A percentile compares a stretch with the other conserved stretches of the same genome.
Conservation (phyloP, 2,888 invertebrate species). For the Clistopyga incitator region DNA sequence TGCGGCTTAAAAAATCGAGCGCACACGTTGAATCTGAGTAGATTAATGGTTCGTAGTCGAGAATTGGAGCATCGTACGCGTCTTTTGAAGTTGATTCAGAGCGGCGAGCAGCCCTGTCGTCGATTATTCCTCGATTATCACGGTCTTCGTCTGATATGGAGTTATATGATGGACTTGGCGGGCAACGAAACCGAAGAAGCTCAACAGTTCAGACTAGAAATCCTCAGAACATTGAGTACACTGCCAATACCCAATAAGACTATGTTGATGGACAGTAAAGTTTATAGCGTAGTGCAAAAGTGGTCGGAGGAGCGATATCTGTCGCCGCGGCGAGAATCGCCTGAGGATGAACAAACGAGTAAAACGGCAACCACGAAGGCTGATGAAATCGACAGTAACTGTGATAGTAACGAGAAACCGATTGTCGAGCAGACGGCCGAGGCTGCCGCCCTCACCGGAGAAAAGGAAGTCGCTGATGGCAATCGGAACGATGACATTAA, state of each 20-base stretch:
- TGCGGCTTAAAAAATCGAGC: conserved; percentile 95
- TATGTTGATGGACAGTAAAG: conserved; percentile 96
- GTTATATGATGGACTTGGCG: conserved; percentile 94
- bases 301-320: conserved; percentile 88
- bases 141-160: conserved; percentile 95
- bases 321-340: conserved; percentile 78
- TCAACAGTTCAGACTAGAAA: conserved; percentile 85
- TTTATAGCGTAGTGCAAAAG: conserved; percentile 92
- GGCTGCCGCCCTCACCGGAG: conserved; percentile 68
- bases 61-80: conserved; percentile 90
- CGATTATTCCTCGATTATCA: conserved; percentile 97
- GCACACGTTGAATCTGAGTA: conserved; percentile 94
- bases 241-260: conserved; percentile 97
- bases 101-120: conserved; percentile 92
- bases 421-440: conserved; percentile 42
- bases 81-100: conserved; percentile 91
- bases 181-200: conserved; percentile 84
- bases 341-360: conserved; percentile 79
- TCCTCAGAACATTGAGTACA: conserved; percentile 92
- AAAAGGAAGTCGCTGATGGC: conserved; percentile 67
- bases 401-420: conserved; percentile 76
- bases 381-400: conserved; percentile 75
- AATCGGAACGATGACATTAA: conserved; percentile 67
- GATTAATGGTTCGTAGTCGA: conserved; percentile 97
- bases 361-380: conserved; percentile 53